Evolutionary conservation across 2,113 vertebrate genomes (phyloP).

Genomic region (Leptocoma aspasia): DNA sequence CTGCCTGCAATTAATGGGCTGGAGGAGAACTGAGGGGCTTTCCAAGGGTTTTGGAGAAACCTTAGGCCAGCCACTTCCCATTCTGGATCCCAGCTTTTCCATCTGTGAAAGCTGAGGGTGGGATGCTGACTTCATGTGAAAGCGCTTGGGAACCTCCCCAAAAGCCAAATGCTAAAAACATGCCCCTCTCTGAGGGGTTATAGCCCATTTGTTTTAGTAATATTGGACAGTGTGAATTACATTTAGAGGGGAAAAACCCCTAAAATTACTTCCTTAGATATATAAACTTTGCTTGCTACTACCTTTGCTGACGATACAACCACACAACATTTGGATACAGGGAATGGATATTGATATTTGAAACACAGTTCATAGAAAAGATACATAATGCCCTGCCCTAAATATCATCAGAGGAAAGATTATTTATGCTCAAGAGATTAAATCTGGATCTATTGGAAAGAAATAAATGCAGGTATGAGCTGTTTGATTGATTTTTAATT

Average conservation of each 20-base stretch:
- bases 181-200: not conserved
- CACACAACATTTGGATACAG: not conserved
- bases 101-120: not conserved
- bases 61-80: not conserved
- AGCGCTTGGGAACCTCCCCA: not conserved
- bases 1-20: not conserved
- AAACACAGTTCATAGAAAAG: not conserved
- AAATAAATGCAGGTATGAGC: not conserved
- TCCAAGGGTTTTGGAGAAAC: not conserved
- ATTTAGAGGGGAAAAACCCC: not conserved
- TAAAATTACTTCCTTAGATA: not conserved
- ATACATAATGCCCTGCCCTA: not conserved
- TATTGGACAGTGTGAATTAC: not conserved
- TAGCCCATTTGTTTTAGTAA: not conserved
- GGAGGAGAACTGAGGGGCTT: not conserved
- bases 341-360: not conserved
- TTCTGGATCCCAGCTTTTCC: not conserved
- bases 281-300: not conserved
- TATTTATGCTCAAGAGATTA: not conserved
- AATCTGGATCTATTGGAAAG: not conserved
- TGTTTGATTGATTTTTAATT: conserved; percentile 8
- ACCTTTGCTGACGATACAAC: not conserved
- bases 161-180: not conserved
- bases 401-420: not conserved
- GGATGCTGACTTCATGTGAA: not conserved